These are phyloP conservation scores for Tholera decimalis DNA, from an alignment of 2,888 invertebrate species.

Conservation along the genomic window DNA sequence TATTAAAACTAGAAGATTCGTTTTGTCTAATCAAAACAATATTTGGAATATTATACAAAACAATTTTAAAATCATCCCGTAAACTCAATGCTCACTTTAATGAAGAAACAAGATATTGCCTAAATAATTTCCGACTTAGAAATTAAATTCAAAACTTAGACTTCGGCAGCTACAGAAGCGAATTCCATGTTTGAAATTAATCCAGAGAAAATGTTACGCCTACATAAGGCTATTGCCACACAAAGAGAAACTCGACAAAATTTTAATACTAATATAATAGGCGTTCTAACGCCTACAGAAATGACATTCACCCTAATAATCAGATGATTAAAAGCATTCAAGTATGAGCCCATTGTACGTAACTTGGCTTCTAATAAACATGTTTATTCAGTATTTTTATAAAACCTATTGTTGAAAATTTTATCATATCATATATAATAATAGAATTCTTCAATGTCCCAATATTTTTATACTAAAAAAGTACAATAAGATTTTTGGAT, in stretches of 20 bases:
- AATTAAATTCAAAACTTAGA: constrained; percentile 1
- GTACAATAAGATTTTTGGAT: constrained; percentile 7
- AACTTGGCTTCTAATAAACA: constrained; percentile 29
- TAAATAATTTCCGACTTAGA: not conserved
- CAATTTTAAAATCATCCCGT: too few relatives aligned
- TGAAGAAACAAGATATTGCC: not conserved
- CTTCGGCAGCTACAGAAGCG: not conserved
- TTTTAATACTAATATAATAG: constrained; percentile 1
- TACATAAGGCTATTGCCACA: not conserved
- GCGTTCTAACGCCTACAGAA: not conserved
- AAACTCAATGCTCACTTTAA: too few relatives aligned
- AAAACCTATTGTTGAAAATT: constrained; percentile 30
- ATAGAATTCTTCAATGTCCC: constrained; percentile 35
- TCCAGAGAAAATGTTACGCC: constrained; percentile 7
- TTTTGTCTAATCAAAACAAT: too few relatives aligned
- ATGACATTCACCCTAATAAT: constrained; percentile 18
- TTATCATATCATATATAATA: constrained; percentile 47
- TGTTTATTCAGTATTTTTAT: constrained; percentile 33
- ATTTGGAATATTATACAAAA: too few relatives aligned
- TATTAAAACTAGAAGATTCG: too few relatives aligned
- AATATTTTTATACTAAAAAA: constrained; percentile 9
- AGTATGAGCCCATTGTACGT: constrained; percentile 20
- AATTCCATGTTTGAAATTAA: not conserved
- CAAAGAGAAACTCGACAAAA: constrained; percentile 11
- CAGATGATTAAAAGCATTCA: constrained; percentile 38